These are phyloP conservation scores for Pycnomerus fuliginosus DNA, from an alignment of 2,888 invertebrate genomes.

Conservation along the genomic window DNA sequence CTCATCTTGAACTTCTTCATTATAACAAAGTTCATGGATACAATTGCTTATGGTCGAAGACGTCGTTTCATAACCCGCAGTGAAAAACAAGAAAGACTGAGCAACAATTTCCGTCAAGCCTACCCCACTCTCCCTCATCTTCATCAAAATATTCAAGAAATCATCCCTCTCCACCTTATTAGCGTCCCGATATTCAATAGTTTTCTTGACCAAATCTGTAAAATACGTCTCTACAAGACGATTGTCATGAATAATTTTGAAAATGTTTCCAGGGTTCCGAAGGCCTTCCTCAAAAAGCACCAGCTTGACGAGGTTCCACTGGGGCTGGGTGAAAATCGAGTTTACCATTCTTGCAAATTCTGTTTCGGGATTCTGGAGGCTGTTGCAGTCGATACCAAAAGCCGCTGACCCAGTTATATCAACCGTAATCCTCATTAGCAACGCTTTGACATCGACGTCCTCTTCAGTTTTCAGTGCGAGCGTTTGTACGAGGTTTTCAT, in stretches of 20 bases:
- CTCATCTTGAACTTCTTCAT: constrained; percentile 11
- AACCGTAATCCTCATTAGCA: constrained; percentile 3
- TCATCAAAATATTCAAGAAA: constrained; percentile 8
- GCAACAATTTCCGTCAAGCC: constrained; percentile 9
- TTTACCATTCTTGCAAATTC: constrained; percentile 3
- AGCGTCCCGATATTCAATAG: constrained; percentile 7
- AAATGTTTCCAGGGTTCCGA: constrained; percentile 12
- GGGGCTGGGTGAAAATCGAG: constrained; percentile 5
- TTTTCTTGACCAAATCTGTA: constrained; percentile 2
- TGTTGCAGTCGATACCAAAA: constrained; percentile 13
- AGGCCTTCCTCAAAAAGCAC: constrained; percentile 8
- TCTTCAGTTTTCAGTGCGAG: background rate
- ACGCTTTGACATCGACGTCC: constrained; percentile 9
- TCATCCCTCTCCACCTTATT: constrained; percentile 9
- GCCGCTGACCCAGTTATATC: constrained; percentile 11
- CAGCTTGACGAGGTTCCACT: constrained; percentile 6
- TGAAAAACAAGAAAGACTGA: constrained; percentile 11
- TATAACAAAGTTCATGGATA: constrained; percentile 12
- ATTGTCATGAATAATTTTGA: constrained; percentile 2
- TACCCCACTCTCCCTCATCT: constrained; percentile 10
- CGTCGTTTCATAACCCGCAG: constrained; percentile 14
- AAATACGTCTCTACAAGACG: constrained; percentile 4
- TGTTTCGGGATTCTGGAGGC: constrained; percentile 8
- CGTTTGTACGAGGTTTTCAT: constrained; percentile 7
- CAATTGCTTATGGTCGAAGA: constrained; percentile 9